Evolutionary conservation across 2,888 invertebrate species (phyloP), one percentile per base, ranked within the genome.

Genomic region (Ellobium chinense): DNA sequence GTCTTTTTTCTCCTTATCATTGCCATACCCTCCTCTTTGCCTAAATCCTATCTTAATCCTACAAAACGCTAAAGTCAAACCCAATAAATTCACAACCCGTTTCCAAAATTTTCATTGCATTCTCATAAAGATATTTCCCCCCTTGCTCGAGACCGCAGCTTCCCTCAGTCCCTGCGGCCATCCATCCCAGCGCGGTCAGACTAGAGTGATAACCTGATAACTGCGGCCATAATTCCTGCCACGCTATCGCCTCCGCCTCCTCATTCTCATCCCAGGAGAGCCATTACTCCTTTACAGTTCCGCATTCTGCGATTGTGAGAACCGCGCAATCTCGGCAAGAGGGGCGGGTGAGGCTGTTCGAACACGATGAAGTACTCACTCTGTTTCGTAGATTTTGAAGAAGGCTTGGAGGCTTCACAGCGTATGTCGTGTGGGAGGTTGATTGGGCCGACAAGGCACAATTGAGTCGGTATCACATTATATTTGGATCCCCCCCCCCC

Each of bases 201-300:
- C 1, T 36, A 58, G 21, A n/a, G 24, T 24, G 66, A 56, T 54
- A 66, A 54, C 27, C 56, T n/a, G 77, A 77, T 77, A 69, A n/a
- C 69, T 60, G 31, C 34, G 69, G 60, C 58, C 9, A 37, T 60
- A 69, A 60, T 39, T 36, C 60, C 29, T 2, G 24, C 36, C 34
- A 36, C 21, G 60, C 58, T 72, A 60, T 54, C 73, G 60, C 27
- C 18, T 27, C 27, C 39, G 39, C 60, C 70, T 34, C 34, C 34
- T 72, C n/a, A 12, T 60, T 60, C 36, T 36, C 18, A 36, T 46
- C 58, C 72, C 72, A 2, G 0, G 37, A 58, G 72, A 36, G 36
- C 18, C 1, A 24, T 58, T 34, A 37, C 58, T 2, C 2, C 12
- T 54, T 56, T 36, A 58, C 14, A n/a, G 36, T 5, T n/a, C 46